Percentiles rank a stretch among this genome's conserved stretches.
These are phyloP conservation scores for Diplosoma virens DNA, from an alignment of 23 tunicate species.

Conservation along the genomic window DNA sequence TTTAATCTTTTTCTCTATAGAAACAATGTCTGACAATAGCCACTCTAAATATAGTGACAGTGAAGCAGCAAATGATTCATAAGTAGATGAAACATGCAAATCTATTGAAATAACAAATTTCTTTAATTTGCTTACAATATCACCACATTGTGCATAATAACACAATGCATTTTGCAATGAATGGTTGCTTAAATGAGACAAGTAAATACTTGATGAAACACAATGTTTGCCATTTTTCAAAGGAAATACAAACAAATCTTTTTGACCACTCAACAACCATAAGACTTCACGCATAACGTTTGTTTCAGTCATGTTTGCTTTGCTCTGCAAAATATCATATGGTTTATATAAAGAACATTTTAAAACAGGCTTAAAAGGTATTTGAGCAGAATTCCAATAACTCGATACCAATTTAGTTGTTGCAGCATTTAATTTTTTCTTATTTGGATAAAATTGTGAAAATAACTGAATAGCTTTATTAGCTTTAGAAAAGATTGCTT, in stretches of 20 bases:
- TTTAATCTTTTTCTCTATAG: constrained; percentile 27
- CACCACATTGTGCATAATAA: constrained; percentile 40
- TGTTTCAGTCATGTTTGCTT: constrained; percentile 19
- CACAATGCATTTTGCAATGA: constrained; percentile 12
- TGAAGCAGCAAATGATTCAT: constrained; percentile 75
- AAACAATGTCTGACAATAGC: constrained; percentile 27
- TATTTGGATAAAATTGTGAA: no score
- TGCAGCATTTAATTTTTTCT: no score
- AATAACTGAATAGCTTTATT: no score
- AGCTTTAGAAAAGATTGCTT: no score
- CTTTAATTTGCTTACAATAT: constrained; percentile 26
- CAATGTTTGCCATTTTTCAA: constrained; percentile 17
- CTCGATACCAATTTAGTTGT: not conserved
- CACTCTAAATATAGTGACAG: constrained; percentile 29
- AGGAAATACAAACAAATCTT: constrained; percentile 55
- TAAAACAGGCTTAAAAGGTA: not conserved
- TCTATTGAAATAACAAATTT: constrained; percentile 23
- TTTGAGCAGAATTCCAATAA: not conserved
- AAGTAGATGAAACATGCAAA: constrained; percentile 39
- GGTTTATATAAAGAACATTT: not conserved
- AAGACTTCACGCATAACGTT: constrained; percentile 63
- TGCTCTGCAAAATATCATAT: not conserved
- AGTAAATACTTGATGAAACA: not conserved
- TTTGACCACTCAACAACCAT: constrained; percentile 63
- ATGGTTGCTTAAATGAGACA: constrained; percentile 35